Conservation (phyloP, 2,888 invertebrate species). For the Agonopterix subpropinquella region DNA sequence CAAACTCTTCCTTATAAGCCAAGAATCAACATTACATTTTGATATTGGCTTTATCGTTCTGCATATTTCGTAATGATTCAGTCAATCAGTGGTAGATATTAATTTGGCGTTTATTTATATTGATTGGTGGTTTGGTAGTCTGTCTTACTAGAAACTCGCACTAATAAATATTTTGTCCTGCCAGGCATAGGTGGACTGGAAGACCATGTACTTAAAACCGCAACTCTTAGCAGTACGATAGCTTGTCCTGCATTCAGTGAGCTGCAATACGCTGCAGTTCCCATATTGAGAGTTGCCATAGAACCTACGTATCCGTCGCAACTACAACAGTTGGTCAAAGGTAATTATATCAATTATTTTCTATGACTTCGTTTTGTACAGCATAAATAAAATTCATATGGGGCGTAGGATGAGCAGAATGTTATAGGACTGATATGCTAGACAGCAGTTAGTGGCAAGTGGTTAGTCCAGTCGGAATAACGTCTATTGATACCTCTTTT, state of each 20-base stretch:
- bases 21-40: too few species aligned
- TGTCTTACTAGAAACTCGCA: not conserved
- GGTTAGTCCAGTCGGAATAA: too few species aligned
- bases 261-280: slow-evolving; percentile 83
- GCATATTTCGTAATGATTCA: too few species aligned
- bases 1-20: too few species aligned
- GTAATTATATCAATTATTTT: slow-evolving; percentile 23
- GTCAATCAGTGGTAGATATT: too few species aligned
- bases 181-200: slow-evolving; percentile 90
- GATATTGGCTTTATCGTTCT: too few species aligned
- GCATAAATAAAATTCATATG: too few species aligned
- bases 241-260: slow-evolving; percentile 93
- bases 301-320: slow-evolving; percentile 90
- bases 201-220: slow-evolving; percentile 90
- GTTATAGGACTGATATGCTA: too few species aligned
- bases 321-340: slow-evolving; percentile 82
- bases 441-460: too few species aligned
- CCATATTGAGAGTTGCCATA: slow-evolving; percentile 95
- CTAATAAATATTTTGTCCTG: slow-evolving; percentile 9
- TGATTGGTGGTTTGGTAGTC: not conserved
- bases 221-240: slow-evolving; percentile 88
- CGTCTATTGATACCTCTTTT: too few species aligned
- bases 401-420: too few species aligned
- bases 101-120: too few species aligned
- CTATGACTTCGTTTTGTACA: not conserved